phyloP scores from a whole-genome alignment of 2,888 invertebrate species.

The Calameuta filiformis region DNA sequence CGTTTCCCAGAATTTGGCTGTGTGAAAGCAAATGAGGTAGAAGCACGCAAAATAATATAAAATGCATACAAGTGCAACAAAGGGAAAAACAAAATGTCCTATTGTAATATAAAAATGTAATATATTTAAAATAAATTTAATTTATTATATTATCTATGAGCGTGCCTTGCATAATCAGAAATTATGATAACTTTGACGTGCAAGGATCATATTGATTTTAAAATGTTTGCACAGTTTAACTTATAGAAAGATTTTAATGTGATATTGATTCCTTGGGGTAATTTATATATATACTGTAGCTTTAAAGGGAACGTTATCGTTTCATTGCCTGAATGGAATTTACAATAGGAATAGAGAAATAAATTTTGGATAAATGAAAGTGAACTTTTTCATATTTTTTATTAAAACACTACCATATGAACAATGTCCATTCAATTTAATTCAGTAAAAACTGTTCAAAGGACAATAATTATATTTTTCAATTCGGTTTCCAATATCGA shows the following conservation, averaged over 20 bases:
- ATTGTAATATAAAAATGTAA: neutral
- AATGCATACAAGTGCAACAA: neutral
- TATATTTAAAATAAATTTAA: no score
- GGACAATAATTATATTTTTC: neutral
- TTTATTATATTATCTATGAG: no score
- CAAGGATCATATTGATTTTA: neutral
- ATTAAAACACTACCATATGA: neutral
- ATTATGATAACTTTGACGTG: neutral
- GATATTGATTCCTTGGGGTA: neutral
- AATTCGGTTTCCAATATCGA: neutral
- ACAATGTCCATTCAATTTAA: neutral
- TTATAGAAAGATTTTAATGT: neutral
- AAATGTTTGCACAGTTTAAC: neutral
- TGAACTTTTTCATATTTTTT: neutral
- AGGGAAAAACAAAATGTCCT: neutral
- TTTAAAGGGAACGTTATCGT: neutral
- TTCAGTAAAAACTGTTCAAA: neutral
- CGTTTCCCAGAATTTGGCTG: neutral
- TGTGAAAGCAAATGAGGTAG: neutral
- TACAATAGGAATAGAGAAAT: neutral
- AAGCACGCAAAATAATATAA: neutral
- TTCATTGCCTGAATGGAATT: neutral
- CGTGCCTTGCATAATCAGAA: neutral
- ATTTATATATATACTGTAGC: neutral
- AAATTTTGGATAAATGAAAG: neutral